Percentiles rank a stretch among this genome's conserved stretches.
phyloP scores from a whole-genome alignment of 2,113 vertebrate species.

The Pseudopipra pipra region DNA sequence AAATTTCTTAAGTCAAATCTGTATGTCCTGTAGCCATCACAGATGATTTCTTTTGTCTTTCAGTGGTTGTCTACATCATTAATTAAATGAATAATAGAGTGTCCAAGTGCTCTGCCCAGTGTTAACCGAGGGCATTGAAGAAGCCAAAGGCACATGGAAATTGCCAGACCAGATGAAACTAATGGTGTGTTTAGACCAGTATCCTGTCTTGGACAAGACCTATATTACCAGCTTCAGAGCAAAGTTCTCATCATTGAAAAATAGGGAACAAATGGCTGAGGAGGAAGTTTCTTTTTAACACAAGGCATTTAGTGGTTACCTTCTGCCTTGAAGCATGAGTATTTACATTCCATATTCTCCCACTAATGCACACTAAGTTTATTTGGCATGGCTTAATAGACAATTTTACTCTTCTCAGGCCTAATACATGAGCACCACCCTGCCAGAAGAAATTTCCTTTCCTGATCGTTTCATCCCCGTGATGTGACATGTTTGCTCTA shows the following conservation, averaged over 20 bases:
- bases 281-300: slow-evolving; percentile 52
- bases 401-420: not conserved
- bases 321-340: slow-evolving; percentile 34
- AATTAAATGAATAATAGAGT: not conserved
- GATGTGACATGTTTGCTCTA: rapidly evolving
- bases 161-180: slow-evolving; percentile 18
- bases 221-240: not conserved
- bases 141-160: not conserved
- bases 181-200: not conserved
- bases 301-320: slow-evolving; percentile 44
- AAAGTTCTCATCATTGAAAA: slow-evolving; percentile 1
- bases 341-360: slow-evolving; percentile 56
- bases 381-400: slow-evolving; percentile 7
- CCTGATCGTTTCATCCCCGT: not conserved
- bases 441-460: not conserved
- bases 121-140: not conserved
- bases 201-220: slow-evolving; percentile 37
- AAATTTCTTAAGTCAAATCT: not conserved
- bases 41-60: not conserved
- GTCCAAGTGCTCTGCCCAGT: not conserved
- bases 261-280: slow-evolving; percentile 33
- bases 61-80: not conserved
- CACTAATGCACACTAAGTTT: not conserved
- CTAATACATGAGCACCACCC: not conserved
- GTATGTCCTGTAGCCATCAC: not conserved